Conservation (phyloP, 2,888 invertebrate genomes). For the Acrobasis consociella region DNA sequence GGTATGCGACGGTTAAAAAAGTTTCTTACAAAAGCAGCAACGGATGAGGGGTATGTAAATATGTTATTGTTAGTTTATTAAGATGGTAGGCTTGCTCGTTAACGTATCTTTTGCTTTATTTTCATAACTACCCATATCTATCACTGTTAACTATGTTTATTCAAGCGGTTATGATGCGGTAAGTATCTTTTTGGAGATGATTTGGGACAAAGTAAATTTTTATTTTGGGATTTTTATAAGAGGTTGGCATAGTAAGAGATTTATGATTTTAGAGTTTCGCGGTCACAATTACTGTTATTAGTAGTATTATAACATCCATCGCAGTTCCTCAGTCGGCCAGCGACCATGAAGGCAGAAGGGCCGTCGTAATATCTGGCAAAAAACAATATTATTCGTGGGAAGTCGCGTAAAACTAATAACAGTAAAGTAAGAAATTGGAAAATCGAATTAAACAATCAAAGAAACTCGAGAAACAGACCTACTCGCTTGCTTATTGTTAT, state of each 20-base stretch:
- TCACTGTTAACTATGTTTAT: conserved; percentile 83
- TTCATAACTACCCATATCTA: conserved; percentile 81
- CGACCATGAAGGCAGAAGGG: too few relatives aligned
- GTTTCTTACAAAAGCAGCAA: conserved; percentile 34
- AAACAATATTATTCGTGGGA: too few relatives aligned
- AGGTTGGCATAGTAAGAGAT: background rate
- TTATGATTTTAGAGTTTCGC: too few relatives aligned
- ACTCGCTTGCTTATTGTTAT: too few relatives aligned
- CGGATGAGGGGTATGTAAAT: conserved; percentile 35
- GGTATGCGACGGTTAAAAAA: background rate
- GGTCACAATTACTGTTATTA: too few relatives aligned
- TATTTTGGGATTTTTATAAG: conserved; percentile 4
- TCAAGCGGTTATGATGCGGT: conserved; percentile 66
- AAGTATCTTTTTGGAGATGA: conserved; percentile 41
- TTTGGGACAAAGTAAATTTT: conserved; percentile 13
- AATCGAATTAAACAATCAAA: too few relatives aligned
- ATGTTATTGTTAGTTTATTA: conserved; percentile 26
- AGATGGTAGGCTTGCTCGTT: conserved; percentile 65
- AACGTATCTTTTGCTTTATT: conserved; percentile 76
- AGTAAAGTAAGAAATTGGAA: background rate
- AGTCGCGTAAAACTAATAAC: too few relatives aligned
- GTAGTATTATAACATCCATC: too few relatives aligned
- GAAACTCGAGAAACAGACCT: too few relatives aligned
- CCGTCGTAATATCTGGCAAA: too few relatives aligned
- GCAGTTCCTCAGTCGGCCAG: too few relatives aligned